Base-by-base conservation (phyloP, 2,888 invertebrate species). In the Drosophila robusta region DNA sequence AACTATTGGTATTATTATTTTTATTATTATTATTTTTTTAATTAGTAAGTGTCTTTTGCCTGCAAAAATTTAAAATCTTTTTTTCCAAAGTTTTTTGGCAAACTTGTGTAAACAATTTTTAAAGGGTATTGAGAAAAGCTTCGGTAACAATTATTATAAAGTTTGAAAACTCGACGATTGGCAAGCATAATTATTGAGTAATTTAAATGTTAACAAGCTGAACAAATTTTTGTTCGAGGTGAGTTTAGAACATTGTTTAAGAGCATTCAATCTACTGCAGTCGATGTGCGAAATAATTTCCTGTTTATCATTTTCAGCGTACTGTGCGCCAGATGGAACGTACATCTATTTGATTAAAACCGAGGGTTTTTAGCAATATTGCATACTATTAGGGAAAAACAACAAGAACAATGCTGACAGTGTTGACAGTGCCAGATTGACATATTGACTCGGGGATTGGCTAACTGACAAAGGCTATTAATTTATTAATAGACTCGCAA, bases 401-500 rank as follows among this genome's bases (percentile, higher is more conserved):
- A 47, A 36, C 41, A 51, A 42, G 32, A 46, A 54, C 24, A 55
- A 42, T 42, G 50, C 24, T 38, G 32, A 47, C 9, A 18, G 18
- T 41, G 26, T 16, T 36, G 24, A n/a, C 46, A 38, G 46, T 49
- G 56, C 9, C 42, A 61, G 57, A 69, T 57, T 68, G 72, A 54
- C 61, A 54, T 50, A 71, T 73, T 66, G 51, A 58, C 46, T 42
- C 22, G 16, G 36, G 26, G 54, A 44, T 38, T 39, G 44, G 38
- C 44, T 58, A 58, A 51, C 51, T 58, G 63, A 57, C 54, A 65
- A 9, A 47, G 51, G 16, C 64, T 39, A 73, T 61, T 64, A 69
- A 61, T 51, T 58, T 69, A 74, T 64, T 62, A 69, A 73, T 73
- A 77, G 64, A 58, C 32, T 2, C 36, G 55, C 51, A 38, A 42